phyloP scores from a whole-genome alignment of 2,888 invertebrate species.

The Athrips mouffetella region DNA sequence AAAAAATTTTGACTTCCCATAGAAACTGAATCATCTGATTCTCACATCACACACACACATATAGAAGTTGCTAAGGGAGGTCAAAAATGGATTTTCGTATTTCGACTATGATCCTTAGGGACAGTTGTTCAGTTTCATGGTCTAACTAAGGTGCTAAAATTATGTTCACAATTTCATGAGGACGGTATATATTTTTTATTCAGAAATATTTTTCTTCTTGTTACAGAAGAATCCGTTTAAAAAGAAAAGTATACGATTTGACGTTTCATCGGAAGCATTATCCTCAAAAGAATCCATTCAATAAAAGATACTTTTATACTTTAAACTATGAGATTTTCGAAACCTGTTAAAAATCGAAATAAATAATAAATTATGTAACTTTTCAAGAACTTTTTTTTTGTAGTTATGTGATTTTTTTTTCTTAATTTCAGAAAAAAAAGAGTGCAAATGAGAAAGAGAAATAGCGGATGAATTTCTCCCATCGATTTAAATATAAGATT shows the following conservation, averaged over 20 bases:
- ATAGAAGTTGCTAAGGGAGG: too few relatives aligned
- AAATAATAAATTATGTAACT: constrained; percentile 26
- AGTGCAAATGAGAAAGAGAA: constrained; percentile 37
- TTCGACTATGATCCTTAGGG: too few relatives aligned
- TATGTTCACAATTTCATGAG: too few relatives aligned
- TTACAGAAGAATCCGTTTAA: constrained; percentile 60
- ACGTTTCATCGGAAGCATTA: constrained; percentile 63
- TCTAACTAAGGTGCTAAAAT: too few relatives aligned
- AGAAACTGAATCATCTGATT: too few relatives aligned
- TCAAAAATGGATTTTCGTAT: too few relatives aligned
- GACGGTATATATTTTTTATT: constrained; percentile 29
- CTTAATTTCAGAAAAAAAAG: constrained; percentile 44
- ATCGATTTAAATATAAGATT: too few relatives aligned
- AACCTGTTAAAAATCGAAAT: constrained; percentile 31
- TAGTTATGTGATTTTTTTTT: constrained; percentile 19
- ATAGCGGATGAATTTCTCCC: constrained; percentile 29
- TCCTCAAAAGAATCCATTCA: constrained; percentile 49
- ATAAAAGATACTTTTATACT: constrained; percentile 18
- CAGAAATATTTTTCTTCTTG: constrained; percentile 52
- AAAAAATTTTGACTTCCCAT: too few relatives aligned
- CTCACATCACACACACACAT: too few relatives aligned
- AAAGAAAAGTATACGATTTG: constrained; percentile 71
- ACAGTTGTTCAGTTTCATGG: too few relatives aligned
- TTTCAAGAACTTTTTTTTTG: constrained; percentile 20
- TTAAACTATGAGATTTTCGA: constrained; percentile 19